Percentiles rank a stretch among this genome's conserved stretches.
Conservation (phyloP, 1,140 invertebrate species). For the Temnothorax nylanderi region DNA sequence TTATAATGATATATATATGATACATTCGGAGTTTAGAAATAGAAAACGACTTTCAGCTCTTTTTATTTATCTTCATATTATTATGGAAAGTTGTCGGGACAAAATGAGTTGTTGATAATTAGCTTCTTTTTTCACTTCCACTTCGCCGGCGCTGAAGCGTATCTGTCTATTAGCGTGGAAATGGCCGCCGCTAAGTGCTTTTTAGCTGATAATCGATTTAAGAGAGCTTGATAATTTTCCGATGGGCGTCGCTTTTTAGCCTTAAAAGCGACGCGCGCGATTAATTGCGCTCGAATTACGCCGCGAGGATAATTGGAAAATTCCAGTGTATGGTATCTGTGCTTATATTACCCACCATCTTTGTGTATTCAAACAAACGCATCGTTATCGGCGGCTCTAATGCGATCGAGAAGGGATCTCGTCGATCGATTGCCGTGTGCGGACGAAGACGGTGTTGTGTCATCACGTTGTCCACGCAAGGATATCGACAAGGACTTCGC, state of each 20-base stretch:
- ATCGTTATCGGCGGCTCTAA: not conserved
- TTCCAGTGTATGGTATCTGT: not conserved
- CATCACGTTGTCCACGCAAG: constrained; percentile 40
- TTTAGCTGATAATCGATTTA: constrained; percentile 50
- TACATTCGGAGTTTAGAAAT: not conserved
- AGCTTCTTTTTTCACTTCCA: constrained; percentile 40
- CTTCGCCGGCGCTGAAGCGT: constrained; percentile 53
- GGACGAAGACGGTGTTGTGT: constrained; percentile 15
- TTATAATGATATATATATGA: not conserved
- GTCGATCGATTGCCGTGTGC: not conserved
- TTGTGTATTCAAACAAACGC: constrained; percentile 18
- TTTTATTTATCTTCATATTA: constrained; percentile 10
- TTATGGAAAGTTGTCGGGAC: not conserved
- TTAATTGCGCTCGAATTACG: constrained; percentile 24
- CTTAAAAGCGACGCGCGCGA: constrained; percentile 17
- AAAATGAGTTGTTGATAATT: constrained; percentile 43
- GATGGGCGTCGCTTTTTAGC: constrained; percentile 19
- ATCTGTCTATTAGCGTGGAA: constrained; percentile 66
- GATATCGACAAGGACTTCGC: constrained; percentile 41
- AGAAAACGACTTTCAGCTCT: not conserved
- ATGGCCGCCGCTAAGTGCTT: constrained; percentile 68
- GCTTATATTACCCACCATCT: constrained; percentile 24
- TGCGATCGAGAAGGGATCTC: not conserved
- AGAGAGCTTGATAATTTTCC: constrained; percentile 43
- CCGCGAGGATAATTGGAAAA: constrained; percentile 5